Conservation (phyloP, 37 sponge, comb jelly and placozoan species). For the Beroe ovata region DNA sequence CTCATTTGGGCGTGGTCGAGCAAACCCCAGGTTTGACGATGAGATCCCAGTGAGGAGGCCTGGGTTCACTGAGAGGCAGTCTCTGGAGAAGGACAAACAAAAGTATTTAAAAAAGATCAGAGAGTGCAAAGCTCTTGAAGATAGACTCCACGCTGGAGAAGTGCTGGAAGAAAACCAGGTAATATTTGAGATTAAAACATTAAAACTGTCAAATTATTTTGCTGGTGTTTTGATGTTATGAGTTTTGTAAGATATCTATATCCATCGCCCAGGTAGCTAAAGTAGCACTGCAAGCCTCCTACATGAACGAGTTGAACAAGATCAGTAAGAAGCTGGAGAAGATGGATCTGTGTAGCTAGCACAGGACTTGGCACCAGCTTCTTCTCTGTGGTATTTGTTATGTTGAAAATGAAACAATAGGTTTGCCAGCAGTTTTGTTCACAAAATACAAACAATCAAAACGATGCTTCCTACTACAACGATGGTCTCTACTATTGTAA, state of each 20-base stretch:
- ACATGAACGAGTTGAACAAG: constrained; percentile 27
- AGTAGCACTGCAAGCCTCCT: background rate
- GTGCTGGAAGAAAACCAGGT: constrained; percentile 54
- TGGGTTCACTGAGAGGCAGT: background rate
- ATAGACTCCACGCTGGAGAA: background rate
- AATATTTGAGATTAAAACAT: too few species aligned
- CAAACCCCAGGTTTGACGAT: background rate
- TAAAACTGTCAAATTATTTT: too few species aligned
- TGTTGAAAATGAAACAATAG: too few species aligned
- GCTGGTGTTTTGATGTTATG: too few species aligned
- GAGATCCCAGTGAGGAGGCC: background rate
- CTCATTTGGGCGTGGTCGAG: constrained; percentile 27
- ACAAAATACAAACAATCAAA: too few species aligned
- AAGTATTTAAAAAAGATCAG: constrained; percentile 34
- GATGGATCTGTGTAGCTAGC: too few species aligned
- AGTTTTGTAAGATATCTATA: too few species aligned
- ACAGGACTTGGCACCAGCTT: too few species aligned
- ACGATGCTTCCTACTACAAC: too few species aligned
- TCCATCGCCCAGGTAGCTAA: constrained; percentile 4
- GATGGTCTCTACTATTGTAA: too few species aligned
- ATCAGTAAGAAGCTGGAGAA: constrained; percentile 38
- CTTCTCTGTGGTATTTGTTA: too few species aligned
- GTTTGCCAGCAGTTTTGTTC: too few species aligned
- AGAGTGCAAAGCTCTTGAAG: background rate
- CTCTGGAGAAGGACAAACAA: constrained; percentile 1